A percentile compares a stretch with the other conserved stretches of the same genome.
Evolutionary conservation across 2,797 vertebrate species (phyloP).

Genomic region (Pagetopsis macropterus): DNA sequence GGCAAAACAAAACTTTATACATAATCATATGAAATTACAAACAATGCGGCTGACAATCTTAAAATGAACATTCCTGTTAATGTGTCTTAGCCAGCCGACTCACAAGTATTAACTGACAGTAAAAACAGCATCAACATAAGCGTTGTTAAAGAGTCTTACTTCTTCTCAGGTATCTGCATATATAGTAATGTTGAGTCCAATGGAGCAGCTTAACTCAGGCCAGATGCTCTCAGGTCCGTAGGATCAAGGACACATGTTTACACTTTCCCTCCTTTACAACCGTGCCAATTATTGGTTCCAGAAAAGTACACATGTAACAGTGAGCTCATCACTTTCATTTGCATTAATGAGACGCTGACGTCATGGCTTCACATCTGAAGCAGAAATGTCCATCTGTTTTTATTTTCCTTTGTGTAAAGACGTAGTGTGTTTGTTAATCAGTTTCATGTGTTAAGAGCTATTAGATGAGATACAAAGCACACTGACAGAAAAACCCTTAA

Average conservation of each 20-base stretch:
- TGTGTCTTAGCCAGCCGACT: too few relatives aligned
- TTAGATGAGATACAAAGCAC: too few relatives aligned
- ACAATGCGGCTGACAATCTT: too few relatives aligned
- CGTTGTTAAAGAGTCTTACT: too few relatives aligned
- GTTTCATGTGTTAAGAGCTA: conserved; percentile 10
- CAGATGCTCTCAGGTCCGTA: neutral
- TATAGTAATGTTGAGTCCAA: neutral
- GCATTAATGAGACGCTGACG: conserved; percentile 16
- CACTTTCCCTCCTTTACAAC: neutral
- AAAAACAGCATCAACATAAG: too few relatives aligned
- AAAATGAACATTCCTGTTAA: too few relatives aligned
- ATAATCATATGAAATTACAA: too few relatives aligned
- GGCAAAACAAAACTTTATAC: too few relatives aligned
- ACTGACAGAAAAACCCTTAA: neutral
- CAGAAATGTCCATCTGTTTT: conserved; percentile 19
- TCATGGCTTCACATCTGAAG: conserved; percentile 3
- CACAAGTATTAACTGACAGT: too few relatives aligned
- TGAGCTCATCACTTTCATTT: conserved; percentile 27
- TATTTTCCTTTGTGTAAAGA: neutral
- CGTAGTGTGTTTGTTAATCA: neutral
- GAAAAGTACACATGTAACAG: neutral
- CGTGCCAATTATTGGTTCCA: neutral
- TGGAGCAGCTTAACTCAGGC: neutral
- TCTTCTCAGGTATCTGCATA: neutral
- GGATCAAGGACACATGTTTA: conserved; percentile 1